phyloP scores from a whole-genome alignment of 2,113 vertebrate species.

The Acanthochromis polyacanthus region DNA sequence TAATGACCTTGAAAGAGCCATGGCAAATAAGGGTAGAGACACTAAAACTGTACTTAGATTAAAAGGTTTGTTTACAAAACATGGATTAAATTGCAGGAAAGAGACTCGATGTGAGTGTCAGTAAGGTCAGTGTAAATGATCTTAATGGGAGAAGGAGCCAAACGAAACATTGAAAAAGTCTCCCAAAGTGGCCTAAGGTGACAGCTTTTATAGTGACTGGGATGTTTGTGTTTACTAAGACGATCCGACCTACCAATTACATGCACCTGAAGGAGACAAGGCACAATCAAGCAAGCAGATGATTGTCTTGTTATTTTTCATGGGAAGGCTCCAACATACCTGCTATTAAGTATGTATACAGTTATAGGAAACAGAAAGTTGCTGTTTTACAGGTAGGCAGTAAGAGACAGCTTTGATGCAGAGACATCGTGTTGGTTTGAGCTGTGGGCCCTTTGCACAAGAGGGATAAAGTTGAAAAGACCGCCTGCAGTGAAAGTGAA shows the following conservation, averaged over 20 bases:
- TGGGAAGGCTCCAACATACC: no score
- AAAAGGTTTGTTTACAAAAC: neutral
- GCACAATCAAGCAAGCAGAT: neutral
- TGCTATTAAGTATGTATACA: no score
- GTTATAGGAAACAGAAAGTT: neutral
- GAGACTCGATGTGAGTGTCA: neutral
- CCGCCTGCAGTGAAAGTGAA: no score
- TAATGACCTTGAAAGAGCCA: neutral
- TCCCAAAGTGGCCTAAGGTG: neutral
- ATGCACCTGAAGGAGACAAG: neutral
- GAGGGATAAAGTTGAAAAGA: no score
- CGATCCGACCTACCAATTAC: neutral
- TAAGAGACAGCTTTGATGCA: no score
- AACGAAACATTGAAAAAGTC: neutral
- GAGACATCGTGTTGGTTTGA: no score
- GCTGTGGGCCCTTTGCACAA: no score
- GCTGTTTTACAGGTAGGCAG: neutral
- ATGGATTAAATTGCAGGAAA: neutral
- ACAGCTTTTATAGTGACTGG: neutral
- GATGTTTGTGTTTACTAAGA: neutral
- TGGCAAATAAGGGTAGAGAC: neutral
- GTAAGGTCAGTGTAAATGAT: neutral
- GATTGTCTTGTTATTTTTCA: no score
- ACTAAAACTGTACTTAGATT: neutral
- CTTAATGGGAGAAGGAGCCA: neutral